Evolutionary conservation across 2,888 invertebrate genomes (phyloP).

Genomic region (Epicampocera succincta): DNA sequence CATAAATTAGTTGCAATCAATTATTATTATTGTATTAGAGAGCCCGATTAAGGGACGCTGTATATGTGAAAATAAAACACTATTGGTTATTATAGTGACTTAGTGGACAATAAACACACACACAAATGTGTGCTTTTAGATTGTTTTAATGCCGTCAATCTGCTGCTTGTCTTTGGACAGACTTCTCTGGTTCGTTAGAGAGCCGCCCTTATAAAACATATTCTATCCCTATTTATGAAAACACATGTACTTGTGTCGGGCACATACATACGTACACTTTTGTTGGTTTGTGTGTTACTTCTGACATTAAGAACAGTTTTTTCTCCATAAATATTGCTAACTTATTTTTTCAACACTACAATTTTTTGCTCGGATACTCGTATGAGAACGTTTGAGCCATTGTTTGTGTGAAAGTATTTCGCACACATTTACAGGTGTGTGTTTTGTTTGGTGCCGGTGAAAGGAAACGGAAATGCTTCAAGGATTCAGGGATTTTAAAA

Average conservation of each 20-base stretch:
- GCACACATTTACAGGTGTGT: constrained; percentile 15
- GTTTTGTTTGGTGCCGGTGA: constrained; percentile 19
- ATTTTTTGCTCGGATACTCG: background rate
- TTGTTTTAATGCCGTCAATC: too few relatives aligned
- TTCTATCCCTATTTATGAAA: too few relatives aligned
- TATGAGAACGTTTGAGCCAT: background rate
- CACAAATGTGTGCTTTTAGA: too few relatives aligned
- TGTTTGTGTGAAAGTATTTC: constrained; percentile 12
- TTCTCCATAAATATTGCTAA: constrained; percentile 2
- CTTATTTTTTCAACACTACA: background rate
- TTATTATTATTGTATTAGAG: too few relatives aligned
- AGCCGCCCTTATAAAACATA: too few relatives aligned
- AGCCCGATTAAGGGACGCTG: too few relatives aligned
- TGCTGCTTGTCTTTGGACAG: too few relatives aligned
- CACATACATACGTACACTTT: background rate
- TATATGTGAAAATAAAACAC: too few relatives aligned
- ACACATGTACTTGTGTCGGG: background rate
- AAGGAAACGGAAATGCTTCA: constrained; percentile 41
- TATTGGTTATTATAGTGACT: too few relatives aligned
- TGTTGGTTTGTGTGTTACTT: constrained; percentile 10
- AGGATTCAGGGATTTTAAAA: constrained; percentile 40
- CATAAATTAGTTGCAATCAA: too few relatives aligned
- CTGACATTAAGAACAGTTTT: constrained; percentile 28
- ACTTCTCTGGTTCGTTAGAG: too few relatives aligned
- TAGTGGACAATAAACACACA: too few relatives aligned